Evolutionary conservation across 30 jellyfish, hydroid and myxozoan species (phyloP).

Genomic region (Aurelia coerulea): DNA sequence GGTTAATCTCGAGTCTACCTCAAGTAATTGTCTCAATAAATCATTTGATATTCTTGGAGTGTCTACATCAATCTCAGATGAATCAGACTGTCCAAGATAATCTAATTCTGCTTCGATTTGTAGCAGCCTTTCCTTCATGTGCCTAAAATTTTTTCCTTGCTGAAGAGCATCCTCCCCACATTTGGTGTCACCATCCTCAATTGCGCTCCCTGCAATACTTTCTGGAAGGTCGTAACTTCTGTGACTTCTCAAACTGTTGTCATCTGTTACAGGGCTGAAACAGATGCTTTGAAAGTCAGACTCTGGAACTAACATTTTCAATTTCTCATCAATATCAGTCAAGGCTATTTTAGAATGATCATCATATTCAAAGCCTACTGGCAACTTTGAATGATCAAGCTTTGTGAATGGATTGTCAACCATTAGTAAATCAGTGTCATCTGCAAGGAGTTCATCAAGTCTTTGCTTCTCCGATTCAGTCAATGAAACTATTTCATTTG

Average conservation of each 20-base stretch:
- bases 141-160: conserved; percentile 46
- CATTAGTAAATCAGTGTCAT: conserved; percentile 74
- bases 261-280: conserved; percentile 45
- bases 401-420: conserved; percentile 83
- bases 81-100: conserved; percentile 22
- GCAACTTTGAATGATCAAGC: neutral
- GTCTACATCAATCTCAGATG: conserved; percentile 7
- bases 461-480: conserved; percentile 79
- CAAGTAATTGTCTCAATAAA: conserved; percentile 65
- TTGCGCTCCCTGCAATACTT: neutral
- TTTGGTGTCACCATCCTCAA: conserved; percentile 3
- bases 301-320: conserved; percentile 74
- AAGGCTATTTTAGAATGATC: conserved; percentile 49
- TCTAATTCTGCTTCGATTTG: conserved; percentile 60
- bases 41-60: conserved; percentile 61
- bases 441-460: conserved; percentile 80
- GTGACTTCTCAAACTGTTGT: conserved; percentile 12
- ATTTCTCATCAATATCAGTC: conserved; percentile 74
- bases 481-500: conserved; percentile 70
- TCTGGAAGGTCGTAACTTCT: conserved; percentile 20
- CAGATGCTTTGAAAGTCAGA: conserved; percentile 61
- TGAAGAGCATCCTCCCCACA: conserved; percentile 72
- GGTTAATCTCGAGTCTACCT: conserved; percentile 78
- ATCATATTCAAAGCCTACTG: conserved; percentile 57
- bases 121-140: conserved; percentile 47